Evolutionary conservation across 2,888 invertebrate species (phyloP), one percentile per base, ranked within the genome.

Genomic region (Vanessa cardui): DNA sequence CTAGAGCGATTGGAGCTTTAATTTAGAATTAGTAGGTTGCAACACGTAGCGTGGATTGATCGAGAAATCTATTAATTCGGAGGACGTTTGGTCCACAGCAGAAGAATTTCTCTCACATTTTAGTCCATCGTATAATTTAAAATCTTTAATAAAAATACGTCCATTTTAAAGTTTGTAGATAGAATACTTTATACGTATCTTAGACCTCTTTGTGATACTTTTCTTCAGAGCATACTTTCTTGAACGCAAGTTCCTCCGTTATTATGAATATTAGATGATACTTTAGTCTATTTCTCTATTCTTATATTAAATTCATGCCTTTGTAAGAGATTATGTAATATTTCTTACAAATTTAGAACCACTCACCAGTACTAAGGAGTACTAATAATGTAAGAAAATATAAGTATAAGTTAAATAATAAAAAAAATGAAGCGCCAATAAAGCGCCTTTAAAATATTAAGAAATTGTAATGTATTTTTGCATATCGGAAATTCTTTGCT

Each of bases 11-110:
- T 69, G 73, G 62, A 71, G 76, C 74, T 74, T 75, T 76, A 73
- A 77, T 76, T 78, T 74, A 72, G 75, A 77, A 77, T 77, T 77
- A 77, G 74, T 69, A 75, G 73, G 72, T 73, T 72, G 71, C 69
- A 71, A 72, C 73, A 73, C 71, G 71, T 65, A 68, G 62, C 71
- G 69, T 71, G 66, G 58, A 68, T 68, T 67, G 68, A 66, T 71
- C 44, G 62, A 71, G 72, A 54, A 72, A 73, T 71, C 65, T 64
- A 72, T 70, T 69, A 66, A 70, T 70, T 68, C 62, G 62, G 31
- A 62, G 59, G 67, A 71, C 72, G 71, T 69, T 71, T 69, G 67
- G 65, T 68, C 47, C 68, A 68, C 58, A 26, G 3, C 26, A 63
- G 61, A 66, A 66, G 65, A 46, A 46, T 60, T 54, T 20, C n/a